A percentile compares a stretch with the other conserved stretches of the same genome.
Evolutionary conservation across 2,113 vertebrate genomes (phyloP).

Genomic region (Mugil cephalus): DNA sequence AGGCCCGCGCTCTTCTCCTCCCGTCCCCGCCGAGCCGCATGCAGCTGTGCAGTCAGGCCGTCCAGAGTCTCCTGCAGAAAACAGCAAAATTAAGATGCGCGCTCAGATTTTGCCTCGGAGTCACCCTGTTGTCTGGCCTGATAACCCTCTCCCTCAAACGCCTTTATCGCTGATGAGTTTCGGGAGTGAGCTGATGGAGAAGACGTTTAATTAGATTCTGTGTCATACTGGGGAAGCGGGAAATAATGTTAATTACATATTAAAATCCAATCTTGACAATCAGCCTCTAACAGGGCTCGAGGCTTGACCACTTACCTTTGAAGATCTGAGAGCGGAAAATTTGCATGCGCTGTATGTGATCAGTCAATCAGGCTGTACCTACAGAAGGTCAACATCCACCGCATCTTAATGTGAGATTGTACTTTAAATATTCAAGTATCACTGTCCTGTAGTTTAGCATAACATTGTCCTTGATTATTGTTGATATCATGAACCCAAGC

Average conservation of each 20-base stretch:
- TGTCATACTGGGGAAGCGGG: conserved; percentile 24
- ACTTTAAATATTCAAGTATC: not conserved
- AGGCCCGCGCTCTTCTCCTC: conserved; percentile 49
- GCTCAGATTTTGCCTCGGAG: conserved; percentile 24
- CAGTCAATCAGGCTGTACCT: not conserved
- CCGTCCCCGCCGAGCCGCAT: conserved; percentile 66
- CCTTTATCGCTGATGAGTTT: conserved; percentile 40
- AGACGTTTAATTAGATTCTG: conserved; percentile 49
- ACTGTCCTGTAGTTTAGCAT: conserved; percentile 2
- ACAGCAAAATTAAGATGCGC: conserved; percentile 10
- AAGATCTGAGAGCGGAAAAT: conserved; percentile 39
- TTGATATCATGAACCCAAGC: not conserved
- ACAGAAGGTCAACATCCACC: conserved; percentile 15
- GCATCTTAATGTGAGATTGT: conserved; percentile 1
- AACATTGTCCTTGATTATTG: not conserved
- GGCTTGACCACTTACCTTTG: conserved; percentile 46
- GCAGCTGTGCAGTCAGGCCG: conserved; percentile 75
- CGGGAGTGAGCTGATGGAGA: conserved; percentile 32
- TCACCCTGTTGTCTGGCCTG: conserved; percentile 20
- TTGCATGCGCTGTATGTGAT: conserved; percentile 8
- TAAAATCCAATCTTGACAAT: conserved; percentile 40
- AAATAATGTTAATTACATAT: conserved; percentile 62
- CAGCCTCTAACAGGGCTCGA: conserved; percentile 5
- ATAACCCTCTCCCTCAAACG: not conserved
- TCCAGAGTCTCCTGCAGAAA: conserved; percentile 80